These are phyloP conservation scores for Palythoa grandiflora DNA, from an alignment of 92 coral and sea anemone species.

Conservation along the genomic window DNA sequence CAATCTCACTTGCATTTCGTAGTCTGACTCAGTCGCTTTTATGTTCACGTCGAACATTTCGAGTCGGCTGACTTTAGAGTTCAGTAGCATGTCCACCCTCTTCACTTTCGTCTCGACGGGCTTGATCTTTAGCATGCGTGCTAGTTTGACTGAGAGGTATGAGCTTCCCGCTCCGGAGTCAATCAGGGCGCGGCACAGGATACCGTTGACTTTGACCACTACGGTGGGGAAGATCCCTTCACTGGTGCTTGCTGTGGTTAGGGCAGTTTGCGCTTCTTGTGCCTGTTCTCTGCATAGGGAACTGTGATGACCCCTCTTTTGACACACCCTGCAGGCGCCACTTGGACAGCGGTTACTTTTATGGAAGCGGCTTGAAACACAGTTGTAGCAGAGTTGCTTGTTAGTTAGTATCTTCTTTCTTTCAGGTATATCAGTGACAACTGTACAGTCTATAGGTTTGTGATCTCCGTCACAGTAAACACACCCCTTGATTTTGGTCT, in stretches of 20 bases:
- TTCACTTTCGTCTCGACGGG: neutral
- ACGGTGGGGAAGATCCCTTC: slow-evolving; percentile 10
- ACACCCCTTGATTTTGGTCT: slow-evolving; percentile 14
- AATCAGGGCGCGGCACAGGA: slow-evolving; percentile 7
- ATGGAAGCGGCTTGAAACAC: slow-evolving; percentile 42
- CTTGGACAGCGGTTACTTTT: slow-evolving; percentile 55
- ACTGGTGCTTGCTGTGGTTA: neutral
- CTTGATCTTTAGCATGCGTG: neutral
- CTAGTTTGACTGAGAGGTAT: slow-evolving; percentile 9
- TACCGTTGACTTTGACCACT: slow-evolving; percentile 11
- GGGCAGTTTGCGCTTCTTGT: neutral
- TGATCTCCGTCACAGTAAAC: slow-evolving; percentile 60
- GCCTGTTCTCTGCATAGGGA: slow-evolving; percentile 14
- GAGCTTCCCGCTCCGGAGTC: slow-evolving; percentile 30
- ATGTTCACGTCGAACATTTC: neutral
- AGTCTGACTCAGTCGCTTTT: neutral
- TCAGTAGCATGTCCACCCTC: neutral
- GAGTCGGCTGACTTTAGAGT: neutral
- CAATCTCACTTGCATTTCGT: neutral
- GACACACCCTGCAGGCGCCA: slow-evolving; percentile 44
- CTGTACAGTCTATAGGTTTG: slow-evolving; percentile 51
- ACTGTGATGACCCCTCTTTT: slow-evolving; percentile 23
- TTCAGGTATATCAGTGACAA: slow-evolving; percentile 37
- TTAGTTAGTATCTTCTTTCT: slow-evolving; percentile 33
- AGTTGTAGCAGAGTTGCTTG: slow-evolving; percentile 56